phyloP scores from a whole-genome alignment of 2,113 vertebrate species.

The Scartelaos histophorus region DNA sequence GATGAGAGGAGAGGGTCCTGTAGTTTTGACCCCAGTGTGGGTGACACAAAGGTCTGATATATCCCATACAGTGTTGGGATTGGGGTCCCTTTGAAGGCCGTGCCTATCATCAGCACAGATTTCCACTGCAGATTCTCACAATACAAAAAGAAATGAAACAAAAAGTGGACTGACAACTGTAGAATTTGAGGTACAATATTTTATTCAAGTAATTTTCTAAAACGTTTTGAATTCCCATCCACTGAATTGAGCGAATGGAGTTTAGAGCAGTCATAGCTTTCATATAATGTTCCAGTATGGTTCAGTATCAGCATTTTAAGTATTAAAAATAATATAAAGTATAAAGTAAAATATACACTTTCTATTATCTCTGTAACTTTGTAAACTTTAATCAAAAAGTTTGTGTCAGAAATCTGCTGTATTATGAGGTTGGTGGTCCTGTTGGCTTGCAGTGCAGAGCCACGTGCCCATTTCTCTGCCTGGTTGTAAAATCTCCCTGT shows the following conservation, averaged over 20 bases:
- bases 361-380: slow-evolving; percentile 9
- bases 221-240: neutral
- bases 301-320: too few species aligned
- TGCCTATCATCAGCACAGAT: slow-evolving; percentile 60
- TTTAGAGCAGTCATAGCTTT: too few species aligned
- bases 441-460: slow-evolving; percentile 54
- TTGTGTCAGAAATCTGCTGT: neutral
- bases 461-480: slow-evolving; percentile 64
- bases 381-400: slow-evolving; percentile 34
- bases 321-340: too few species aligned
- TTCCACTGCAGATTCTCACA: slow-evolving; percentile 25
- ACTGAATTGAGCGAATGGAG: neutral
- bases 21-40: slow-evolving; percentile 68
- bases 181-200: neutral
- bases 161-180: neutral
- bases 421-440: slow-evolving; percentile 36
- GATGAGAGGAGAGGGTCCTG: slow-evolving; percentile 69
- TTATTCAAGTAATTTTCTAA: too few species aligned
- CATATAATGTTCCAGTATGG: too few species aligned
- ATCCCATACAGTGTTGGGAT: slow-evolving; percentile 59
- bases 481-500: slow-evolving; percentile 61
- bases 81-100: slow-evolving; percentile 59
- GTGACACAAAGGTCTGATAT: slow-evolving; percentile 74
- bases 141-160: neutral
- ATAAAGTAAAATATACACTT: neutral